phyloP scores from a whole-genome alignment of 2,797 vertebrate genomes.

The Ptychadena robeensis region DNA sequence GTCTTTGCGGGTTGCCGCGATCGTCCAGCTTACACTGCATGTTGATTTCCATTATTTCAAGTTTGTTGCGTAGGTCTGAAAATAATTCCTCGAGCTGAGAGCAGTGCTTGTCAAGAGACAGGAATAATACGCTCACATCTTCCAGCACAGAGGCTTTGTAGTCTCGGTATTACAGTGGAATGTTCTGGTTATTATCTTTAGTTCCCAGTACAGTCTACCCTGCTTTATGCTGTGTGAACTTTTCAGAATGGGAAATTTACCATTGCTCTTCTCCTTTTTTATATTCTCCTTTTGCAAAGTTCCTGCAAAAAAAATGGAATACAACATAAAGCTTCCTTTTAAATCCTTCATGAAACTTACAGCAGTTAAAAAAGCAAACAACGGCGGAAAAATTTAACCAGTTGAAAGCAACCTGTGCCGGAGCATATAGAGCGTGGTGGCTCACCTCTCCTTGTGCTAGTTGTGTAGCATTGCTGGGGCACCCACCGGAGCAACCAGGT shows the following conservation, averaged over 20 bases:
- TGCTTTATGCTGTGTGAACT: not conserved
- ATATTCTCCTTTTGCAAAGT: not conserved
- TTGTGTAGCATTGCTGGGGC: too few species aligned
- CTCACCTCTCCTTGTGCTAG: not conserved
- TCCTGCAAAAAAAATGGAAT: not conserved
- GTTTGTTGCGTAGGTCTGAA: constrained; percentile 30
- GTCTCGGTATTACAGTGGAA: constrained; percentile 9
- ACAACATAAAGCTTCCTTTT: not conserved
- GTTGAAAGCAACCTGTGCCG: not conserved
- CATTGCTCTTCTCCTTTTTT: not conserved
- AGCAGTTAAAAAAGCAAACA: not conserved
- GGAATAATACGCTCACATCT: constrained; percentile 8
- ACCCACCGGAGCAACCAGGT: too few species aligned
- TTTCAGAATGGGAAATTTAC: not conserved
- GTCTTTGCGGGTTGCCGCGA: not conserved
- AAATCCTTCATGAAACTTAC: not conserved
- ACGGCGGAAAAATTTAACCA: not conserved
- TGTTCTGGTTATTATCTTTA: not conserved
- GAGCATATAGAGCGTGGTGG: not conserved
- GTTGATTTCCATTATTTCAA: constrained; percentile 45
- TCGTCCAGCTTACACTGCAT: constrained; percentile 21
- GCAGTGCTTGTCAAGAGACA: constrained; percentile 29
- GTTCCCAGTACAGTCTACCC: constrained; percentile 10
- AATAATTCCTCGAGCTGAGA: constrained; percentile 35
- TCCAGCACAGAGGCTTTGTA: not conserved